Percentiles rank a stretch among this genome's conserved stretches.
These are phyloP conservation scores for Busseola fusca DNA, from an alignment of 2,888 invertebrate genomes.

Conservation along the genomic window DNA sequence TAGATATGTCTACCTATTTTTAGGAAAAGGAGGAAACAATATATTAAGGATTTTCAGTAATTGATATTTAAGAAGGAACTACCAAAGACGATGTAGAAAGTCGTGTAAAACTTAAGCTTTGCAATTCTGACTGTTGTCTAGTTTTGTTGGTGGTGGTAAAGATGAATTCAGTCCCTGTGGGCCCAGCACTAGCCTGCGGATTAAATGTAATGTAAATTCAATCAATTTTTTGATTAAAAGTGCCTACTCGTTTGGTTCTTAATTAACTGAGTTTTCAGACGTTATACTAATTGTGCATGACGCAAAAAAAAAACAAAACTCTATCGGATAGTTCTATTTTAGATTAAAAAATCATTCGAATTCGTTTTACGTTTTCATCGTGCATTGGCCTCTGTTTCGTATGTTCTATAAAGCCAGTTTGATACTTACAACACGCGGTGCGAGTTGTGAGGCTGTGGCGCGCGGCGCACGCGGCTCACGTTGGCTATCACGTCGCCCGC, in stretches of 20 bases:
- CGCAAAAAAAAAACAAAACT: not conserved
- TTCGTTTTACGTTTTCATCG: too few relatives aligned
- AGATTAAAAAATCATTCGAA: not conserved
- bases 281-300: not conserved
- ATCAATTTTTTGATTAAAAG: not conserved
- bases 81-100: not conserved
- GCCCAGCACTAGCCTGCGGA: not conserved
- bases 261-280: too few relatives aligned
- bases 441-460: conserved; percentile 80
- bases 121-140: not conserved
- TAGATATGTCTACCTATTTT: not conserved
- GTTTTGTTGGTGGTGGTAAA: not conserved
- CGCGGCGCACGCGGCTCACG: conserved; percentile 84
- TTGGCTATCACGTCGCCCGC: conserved; percentile 84
- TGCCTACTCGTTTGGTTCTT: not conserved
- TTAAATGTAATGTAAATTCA: not conserved
- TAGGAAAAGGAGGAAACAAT: not conserved
- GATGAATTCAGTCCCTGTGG: not conserved
- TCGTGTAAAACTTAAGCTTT: not conserved
- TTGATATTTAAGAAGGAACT: not conserved
- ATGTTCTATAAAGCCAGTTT: not conserved
- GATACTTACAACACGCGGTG: conserved; percentile 79
- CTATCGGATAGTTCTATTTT: not conserved
- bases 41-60: not conserved
- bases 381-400: too few relatives aligned